Evolutionary conservation across 2,113 vertebrate species (phyloP).

Genomic region (Polypterus bichir): DNA sequence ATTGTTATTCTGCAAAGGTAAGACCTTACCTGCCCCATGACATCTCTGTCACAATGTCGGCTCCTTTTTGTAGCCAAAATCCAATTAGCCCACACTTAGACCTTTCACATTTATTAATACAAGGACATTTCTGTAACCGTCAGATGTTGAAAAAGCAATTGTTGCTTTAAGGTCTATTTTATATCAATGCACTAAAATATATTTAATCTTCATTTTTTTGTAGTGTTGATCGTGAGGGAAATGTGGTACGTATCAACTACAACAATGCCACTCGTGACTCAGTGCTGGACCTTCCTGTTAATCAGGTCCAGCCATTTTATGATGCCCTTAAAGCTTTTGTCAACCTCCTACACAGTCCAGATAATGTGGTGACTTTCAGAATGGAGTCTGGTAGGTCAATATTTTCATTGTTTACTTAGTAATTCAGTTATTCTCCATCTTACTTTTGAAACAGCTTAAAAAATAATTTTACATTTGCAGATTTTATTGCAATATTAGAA

Average conservation of each 20-base stretch:
- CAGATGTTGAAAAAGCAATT: no score
- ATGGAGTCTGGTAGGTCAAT: constrained; percentile 75
- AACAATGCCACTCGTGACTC: constrained; percentile 87
- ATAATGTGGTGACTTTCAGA: constrained; percentile 63
- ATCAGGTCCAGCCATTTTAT: constrained; percentile 79
- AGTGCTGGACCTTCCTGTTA: constrained; percentile 65
- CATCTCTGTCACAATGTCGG: no score
- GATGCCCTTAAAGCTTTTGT: constrained; percentile 66
- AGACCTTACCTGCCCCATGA: no score
- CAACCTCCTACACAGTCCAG: constrained; percentile 57
- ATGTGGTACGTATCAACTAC: constrained; percentile 65
- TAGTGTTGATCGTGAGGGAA: constrained; percentile 58
- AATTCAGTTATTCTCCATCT: no score
- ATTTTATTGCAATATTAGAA: neutral
- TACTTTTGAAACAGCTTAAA: neutral
- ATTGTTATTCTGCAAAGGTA: no score
- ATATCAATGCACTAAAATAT: no score
- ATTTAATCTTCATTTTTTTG: constrained; percentile 1
- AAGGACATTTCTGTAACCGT: no score
- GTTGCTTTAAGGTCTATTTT: no score
- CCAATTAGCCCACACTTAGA: no score
- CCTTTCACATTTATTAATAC: no score
- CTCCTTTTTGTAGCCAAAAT: no score
- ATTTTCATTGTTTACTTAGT: neutral
- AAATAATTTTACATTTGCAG: neutral